These are phyloP conservation scores for Ispidina lecontei DNA, from an alignment of 2,797 vertebrate genomes.

Conservation along the genomic window DNA sequence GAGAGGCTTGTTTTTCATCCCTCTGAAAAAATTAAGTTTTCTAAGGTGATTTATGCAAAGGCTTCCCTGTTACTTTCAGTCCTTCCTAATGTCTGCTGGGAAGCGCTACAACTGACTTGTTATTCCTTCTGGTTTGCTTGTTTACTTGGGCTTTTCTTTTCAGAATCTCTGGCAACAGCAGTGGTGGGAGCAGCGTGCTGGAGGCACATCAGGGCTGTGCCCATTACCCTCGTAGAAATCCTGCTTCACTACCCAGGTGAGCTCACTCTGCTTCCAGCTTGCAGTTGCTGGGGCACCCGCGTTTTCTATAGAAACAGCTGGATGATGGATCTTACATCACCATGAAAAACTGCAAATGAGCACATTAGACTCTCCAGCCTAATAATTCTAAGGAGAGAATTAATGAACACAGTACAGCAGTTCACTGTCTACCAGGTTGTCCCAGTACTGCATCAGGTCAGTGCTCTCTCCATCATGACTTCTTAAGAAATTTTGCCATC, in stretches of 20 bases:
- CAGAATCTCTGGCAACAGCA: background rate
- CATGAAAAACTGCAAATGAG: background rate
- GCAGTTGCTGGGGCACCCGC: background rate
- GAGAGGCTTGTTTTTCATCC: background rate
- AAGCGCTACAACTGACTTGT: background rate
- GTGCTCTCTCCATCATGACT: background rate
- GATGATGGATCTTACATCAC: background rate
- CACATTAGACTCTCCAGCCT: background rate
- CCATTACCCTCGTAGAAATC: rapidly evolving
- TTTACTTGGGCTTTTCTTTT: background rate
- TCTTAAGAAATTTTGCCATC: background rate
- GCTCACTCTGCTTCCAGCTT: background rate
- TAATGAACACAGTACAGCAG: background rate
- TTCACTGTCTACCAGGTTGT: rapidly evolving
- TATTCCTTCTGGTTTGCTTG: background rate
- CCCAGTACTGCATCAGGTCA: rapidly evolving
- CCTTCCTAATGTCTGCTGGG: background rate
- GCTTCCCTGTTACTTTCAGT: background rate
- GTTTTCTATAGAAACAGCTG: constrained; percentile 1
- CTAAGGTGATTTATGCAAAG: background rate
- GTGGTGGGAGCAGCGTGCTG: background rate
- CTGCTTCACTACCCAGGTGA: background rate
- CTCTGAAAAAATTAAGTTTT: background rate
- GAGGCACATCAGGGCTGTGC: background rate
- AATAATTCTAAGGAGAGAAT: background rate